Percentiles rank a stretch among this genome's conserved stretches.
These are phyloP conservation scores for Volucella inanis DNA, from an alignment of 2,888 invertebrate genomes.

Conservation along the genomic window DNA sequence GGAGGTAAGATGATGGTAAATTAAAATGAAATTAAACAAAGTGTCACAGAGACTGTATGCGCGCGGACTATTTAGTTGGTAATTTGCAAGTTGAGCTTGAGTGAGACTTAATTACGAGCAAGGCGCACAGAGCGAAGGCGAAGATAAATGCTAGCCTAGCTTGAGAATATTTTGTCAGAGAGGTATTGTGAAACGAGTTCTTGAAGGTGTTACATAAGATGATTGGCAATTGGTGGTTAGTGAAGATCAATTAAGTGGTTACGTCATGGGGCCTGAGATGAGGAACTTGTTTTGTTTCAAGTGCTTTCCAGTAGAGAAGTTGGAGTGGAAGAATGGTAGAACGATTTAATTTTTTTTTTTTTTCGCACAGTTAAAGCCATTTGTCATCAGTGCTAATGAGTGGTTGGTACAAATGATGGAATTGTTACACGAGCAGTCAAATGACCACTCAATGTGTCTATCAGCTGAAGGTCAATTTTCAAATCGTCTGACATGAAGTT, in stretches of 20 bases:
- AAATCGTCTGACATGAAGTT: too few relatives aligned
- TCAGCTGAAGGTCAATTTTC: too few relatives aligned
- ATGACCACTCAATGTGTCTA: too few relatives aligned
- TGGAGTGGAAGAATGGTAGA: not conserved
- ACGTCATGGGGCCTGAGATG: constrained; percentile 28
- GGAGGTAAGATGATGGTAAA: not conserved
- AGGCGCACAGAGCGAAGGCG: not conserved
- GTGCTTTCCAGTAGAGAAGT: not conserved
- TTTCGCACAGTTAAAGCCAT: constrained; percentile 6
- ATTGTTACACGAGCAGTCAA: too few relatives aligned
- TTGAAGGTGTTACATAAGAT: constrained; percentile 26
- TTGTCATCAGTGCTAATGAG: constrained; percentile 28
- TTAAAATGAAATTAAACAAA: constrained; percentile 20
- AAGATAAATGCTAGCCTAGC: not conserved
- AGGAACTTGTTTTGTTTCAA: constrained; percentile 31
- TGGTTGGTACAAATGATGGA: not conserved
- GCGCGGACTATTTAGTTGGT: not conserved
- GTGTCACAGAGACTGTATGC: constrained; percentile 45
- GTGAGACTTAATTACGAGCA: not conserved
- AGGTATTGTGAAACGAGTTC: constrained; percentile 24
- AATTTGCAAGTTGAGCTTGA: not conserved
- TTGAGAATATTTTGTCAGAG: not conserved
- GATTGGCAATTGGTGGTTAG: not conserved
- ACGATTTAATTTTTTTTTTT: not conserved
- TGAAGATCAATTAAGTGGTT: constrained; percentile 56